Conservation (phyloP, 2,797 vertebrate species). For the Rhinoraja longicauda region DNA sequence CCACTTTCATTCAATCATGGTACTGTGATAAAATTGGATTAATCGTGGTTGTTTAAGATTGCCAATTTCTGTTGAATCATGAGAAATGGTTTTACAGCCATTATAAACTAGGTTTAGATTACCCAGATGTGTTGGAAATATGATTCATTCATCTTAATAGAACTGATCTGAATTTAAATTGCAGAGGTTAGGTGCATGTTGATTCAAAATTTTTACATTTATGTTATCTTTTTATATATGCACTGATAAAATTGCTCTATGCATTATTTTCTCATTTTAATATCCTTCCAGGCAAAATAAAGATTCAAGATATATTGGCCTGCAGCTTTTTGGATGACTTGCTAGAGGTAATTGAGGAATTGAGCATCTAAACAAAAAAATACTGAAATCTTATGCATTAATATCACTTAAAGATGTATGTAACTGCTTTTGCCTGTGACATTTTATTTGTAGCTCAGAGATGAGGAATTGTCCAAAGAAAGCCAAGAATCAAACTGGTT, state of each 20-base stretch:
- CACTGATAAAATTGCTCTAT: not conserved
- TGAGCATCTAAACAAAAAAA: not conserved
- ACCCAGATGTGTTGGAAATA: not conserved
- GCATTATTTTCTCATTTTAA: not conserved
- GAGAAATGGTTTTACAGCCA: not conserved
- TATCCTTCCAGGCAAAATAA: slow-evolving; percentile 81
- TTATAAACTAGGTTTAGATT: not conserved
- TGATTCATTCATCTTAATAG: not conserved
- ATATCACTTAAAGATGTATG: not conserved
- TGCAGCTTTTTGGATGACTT: slow-evolving; percentile 97
- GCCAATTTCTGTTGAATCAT: not conserved
- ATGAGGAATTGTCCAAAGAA: slow-evolving; percentile 96
- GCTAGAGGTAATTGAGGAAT: slow-evolving; percentile 71
- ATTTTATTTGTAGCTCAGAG: slow-evolving; percentile 71
- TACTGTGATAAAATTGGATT: too few relatives aligned
- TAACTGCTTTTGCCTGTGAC: not conserved
- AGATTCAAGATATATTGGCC: slow-evolving; percentile 97
- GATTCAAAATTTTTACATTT: not conserved
- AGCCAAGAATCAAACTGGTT: slow-evolving; percentile 99
- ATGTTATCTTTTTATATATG: not conserved
- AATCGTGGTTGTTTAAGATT: not conserved
- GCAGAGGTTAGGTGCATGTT: not conserved
- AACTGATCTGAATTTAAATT: not conserved
- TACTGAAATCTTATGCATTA: not conserved
- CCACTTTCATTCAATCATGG: too few relatives aligned